A percentile compares a stretch with the other conserved stretches of the same genome.
phyloP scores from a whole-genome alignment of 35 echinoderm and acorn worm species.

The Apostichopus parvimensis region DNA sequence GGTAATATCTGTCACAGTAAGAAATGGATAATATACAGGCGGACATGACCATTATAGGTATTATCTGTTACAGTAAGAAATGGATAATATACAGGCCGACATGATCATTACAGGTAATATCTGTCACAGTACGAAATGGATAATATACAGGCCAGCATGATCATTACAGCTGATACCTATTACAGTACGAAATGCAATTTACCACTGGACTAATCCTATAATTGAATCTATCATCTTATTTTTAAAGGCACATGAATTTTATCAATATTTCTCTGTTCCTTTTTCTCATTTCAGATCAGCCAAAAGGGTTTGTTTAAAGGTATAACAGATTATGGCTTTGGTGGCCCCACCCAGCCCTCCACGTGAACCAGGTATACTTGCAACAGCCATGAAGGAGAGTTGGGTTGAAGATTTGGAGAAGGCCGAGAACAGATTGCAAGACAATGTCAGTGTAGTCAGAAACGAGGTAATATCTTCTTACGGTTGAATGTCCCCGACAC shows the following conservation, averaged over 20 bases:
- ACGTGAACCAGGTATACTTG: slow-evolving; percentile 9
- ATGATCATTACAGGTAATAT: no score
- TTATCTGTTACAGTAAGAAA: no score
- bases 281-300: neutral
- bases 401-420: slow-evolving; percentile 39
- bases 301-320: neutral
- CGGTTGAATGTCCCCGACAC: neutral
- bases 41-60: no score
- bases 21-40: no score
- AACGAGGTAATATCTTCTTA: neutral
- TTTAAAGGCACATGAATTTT: neutral
- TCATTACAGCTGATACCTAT: no score
- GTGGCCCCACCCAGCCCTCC: slow-evolving; percentile 16
- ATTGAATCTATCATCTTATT: no score
- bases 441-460: slow-evolving; percentile 17
- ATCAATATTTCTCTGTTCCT: neutral
- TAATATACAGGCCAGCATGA: no score
- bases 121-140: no score
- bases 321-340: slow-evolving; percentile 1
- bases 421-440: slow-evolving; percentile 38
- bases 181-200: no score
- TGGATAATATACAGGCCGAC: no score
- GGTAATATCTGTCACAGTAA: no score
- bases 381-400: slow-evolving; percentile 18
- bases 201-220: no score